Evolutionary conservation across 2,113 vertebrate species (phyloP).

Genomic region (Centrocercus urophasianus): DNA sequence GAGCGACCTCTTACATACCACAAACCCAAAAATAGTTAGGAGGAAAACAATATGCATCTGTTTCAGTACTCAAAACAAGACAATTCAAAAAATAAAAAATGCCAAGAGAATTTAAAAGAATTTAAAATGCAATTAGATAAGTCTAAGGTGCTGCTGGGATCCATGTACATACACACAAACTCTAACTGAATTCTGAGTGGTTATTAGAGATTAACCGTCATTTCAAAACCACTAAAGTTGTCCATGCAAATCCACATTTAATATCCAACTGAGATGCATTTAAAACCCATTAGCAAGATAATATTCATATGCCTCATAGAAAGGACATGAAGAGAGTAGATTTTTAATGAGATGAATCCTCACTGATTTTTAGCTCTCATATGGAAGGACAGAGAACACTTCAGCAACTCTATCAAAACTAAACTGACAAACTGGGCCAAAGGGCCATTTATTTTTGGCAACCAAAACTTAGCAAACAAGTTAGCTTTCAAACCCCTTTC

Average conservation of each 20-base stretch:
- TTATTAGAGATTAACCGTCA: conserved; percentile 38
- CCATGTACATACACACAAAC: neutral
- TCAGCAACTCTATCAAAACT: neutral
- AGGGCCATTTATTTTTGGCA: neutral
- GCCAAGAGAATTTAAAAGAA: neutral
- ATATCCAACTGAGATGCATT: conserved; percentile 56
- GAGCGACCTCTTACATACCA: neutral
- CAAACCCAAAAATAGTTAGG: neutral
- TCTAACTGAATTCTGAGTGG: neutral
- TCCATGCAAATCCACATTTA: conserved; percentile 54
- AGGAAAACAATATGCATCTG: neutral
- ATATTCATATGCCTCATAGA: conserved; percentile 27
- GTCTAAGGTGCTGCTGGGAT: conserved; percentile 19
- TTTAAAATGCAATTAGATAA: neutral
- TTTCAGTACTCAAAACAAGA: conserved; percentile 13
- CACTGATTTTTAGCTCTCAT: neutral
- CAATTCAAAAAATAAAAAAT: neutral
- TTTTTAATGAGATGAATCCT: conserved; percentile 19
- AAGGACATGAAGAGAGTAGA: conserved; percentile 24
- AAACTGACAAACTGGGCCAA: neutral
- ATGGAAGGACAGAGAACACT: neutral
- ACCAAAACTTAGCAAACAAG: neutral
- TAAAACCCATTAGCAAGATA: conserved; percentile 43
- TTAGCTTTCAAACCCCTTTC: neutral
- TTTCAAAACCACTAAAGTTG: conserved; percentile 52